phyloP scores from a whole-genome alignment of 2,888 invertebrate genomes.

The Chydorus sphaericus region DNA sequence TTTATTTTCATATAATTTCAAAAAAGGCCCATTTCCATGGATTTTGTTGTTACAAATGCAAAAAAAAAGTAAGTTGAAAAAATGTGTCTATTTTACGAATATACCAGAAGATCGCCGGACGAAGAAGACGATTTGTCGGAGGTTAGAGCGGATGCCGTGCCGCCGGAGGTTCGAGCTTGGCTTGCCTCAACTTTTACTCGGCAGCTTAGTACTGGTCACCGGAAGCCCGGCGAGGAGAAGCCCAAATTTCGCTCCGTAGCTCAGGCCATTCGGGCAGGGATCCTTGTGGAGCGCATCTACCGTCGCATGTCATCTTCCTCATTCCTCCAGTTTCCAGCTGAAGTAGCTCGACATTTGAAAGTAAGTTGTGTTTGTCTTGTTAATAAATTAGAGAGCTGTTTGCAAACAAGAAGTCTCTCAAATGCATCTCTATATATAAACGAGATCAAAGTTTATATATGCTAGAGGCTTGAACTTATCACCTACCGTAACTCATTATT shows the following conservation, averaged over 20 bases:
- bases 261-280: slow-evolving; percentile 88
- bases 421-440: too few relatives aligned
- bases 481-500: neutral
- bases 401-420: too few relatives aligned
- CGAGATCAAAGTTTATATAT: too few relatives aligned
- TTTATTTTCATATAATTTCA: too few relatives aligned
- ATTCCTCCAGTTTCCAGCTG: slow-evolving; percentile 72
- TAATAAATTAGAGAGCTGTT: too few relatives aligned
- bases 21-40: neutral
- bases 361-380: slow-evolving; percentile 33
- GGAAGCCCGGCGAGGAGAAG: slow-evolving; percentile 29
- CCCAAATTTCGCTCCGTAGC: slow-evolving; percentile 83
- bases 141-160: slow-evolving; percentile 90
- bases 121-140: slow-evolving; percentile 93
- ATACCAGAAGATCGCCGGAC: slow-evolving; percentile 59
- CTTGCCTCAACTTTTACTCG: slow-evolving; percentile 89
- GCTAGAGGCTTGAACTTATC: neutral
- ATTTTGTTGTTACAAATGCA: neutral
- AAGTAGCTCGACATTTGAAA: slow-evolving; percentile 72
- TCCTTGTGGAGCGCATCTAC: slow-evolving; percentile 89
- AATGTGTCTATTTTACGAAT: too few relatives aligned
- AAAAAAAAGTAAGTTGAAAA: neutral
- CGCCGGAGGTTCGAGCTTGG: slow-evolving; percentile 93
- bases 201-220: slow-evolving; percentile 32
- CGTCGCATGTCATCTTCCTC: slow-evolving; percentile 45